Conservation (phyloP, 2,888 invertebrate genomes). For the Lepetodrilus schrolli region DNA sequence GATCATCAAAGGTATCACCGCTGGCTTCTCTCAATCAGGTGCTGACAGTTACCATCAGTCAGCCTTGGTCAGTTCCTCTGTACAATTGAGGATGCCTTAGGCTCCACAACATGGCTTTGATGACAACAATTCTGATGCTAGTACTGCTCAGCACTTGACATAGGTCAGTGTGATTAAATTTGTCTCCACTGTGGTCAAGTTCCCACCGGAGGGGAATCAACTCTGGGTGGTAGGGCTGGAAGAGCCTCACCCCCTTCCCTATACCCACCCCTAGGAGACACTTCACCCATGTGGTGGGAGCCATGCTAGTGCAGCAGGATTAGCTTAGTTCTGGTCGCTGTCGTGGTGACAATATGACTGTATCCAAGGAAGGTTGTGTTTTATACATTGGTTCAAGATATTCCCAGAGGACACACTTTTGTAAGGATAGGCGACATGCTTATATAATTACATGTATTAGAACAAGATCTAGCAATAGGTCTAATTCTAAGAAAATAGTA, state of each 20-base stretch:
- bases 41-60: background rate
- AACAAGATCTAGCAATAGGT: too few species aligned
- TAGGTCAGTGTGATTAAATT: conserved; percentile 15
- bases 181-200: conserved; percentile 12
- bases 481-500: too few species aligned
- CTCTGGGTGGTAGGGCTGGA: background rate
- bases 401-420: background rate
- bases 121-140: background rate
- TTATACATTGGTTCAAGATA: background rate
- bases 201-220: background rate
- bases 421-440: background rate
- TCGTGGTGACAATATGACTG: background rate
- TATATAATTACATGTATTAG: background rate
- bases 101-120: conserved; percentile 16
- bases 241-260: background rate
- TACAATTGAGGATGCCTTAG: background rate
- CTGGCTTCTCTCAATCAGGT: background rate
- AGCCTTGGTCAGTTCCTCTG: conserved; percentile 7
- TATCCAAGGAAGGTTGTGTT: background rate
- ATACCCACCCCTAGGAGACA: too few species aligned
- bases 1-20: background rate
- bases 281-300: too few species aligned
- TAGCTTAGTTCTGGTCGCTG: background rate
- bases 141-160: conserved; percentile 4
- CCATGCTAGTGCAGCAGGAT: background rate